These are phyloP conservation scores for Elegia similella DNA, from an alignment of 2,888 invertebrate genomes.

Conservation along the genomic window DNA sequence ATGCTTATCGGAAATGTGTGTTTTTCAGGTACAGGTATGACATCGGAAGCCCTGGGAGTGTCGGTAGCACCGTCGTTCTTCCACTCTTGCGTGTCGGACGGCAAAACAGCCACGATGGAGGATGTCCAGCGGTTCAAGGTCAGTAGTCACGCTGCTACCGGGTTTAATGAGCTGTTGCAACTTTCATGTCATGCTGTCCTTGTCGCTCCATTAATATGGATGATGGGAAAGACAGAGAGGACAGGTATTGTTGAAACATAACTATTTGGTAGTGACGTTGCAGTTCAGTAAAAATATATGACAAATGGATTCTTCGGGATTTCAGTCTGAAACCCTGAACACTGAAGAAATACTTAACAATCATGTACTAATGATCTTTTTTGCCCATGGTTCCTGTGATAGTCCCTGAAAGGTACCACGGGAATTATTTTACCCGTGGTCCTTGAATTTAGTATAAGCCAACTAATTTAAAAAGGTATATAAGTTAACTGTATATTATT, in stretches of 20 bases:
- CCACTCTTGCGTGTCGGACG: slow-evolving; percentile 97
- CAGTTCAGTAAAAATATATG: slow-evolving; percentile 1
- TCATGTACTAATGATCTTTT: too few species aligned
- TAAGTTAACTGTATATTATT: too few species aligned
- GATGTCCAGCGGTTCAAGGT: slow-evolving; percentile 97
- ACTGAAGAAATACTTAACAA: too few species aligned
- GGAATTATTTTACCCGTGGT: too few species aligned
- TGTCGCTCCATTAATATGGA: background rate
- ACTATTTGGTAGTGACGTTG: background rate
- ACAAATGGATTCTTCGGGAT: slow-evolving; percentile 1
- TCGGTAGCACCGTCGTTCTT: slow-evolving; percentile 98
- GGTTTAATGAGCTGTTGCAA: slow-evolving; percentile 16
- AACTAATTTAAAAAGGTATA: too few species aligned
- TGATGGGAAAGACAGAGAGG: slow-evolving; percentile 1
- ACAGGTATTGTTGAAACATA: slow-evolving; percentile 5
- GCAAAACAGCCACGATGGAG: slow-evolving; percentile 97
- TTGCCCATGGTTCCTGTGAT: too few species aligned
- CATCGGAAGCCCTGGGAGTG: slow-evolving; percentile 96
- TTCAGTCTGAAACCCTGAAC: too few species aligned
- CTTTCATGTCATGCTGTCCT: slow-evolving; percentile 2
- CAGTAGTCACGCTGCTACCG: slow-evolving; percentile 37
- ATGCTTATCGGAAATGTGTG: background rate
- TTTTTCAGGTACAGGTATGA: slow-evolving; percentile 92
- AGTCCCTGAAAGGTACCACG: too few species aligned
- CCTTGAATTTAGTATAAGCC: too few species aligned